A percentile compares a stretch with the other conserved stretches of the same genome.
Evolutionary conservation across 2,797 vertebrate genomes (phyloP).

Genomic region (Bucorvus abyssinicus): DNA sequence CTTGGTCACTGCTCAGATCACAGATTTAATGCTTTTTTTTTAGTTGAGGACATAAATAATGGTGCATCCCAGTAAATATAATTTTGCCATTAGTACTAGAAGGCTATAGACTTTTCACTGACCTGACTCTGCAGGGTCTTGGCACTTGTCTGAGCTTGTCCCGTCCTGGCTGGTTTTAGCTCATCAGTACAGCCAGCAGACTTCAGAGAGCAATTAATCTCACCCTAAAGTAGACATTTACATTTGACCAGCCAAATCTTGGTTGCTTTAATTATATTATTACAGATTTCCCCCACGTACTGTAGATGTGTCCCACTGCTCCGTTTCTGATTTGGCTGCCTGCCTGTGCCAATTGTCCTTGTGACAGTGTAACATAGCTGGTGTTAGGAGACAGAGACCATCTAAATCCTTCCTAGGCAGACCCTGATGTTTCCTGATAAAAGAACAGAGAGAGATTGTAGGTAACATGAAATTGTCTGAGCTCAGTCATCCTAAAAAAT

Average conservation of each 20-base stretch:
- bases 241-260: neutral
- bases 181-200: neutral
- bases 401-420: neutral
- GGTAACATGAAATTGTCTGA: neutral
- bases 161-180: neutral
- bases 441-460: neutral
- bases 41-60: neutral
- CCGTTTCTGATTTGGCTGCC: neutral
- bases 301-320: neutral
- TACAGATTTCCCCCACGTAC: neutral
- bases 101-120: neutral
- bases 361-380: neutral
- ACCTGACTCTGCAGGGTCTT: neutral
- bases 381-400: neutral
- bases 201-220: constrained; percentile 38
- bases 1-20: neutral
- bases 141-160: neutral
- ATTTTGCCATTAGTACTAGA: neutral
- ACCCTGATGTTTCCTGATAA: neutral
- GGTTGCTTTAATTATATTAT: constrained; percentile 6
- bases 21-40: neutral
- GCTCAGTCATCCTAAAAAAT: neutral
- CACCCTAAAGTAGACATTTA: neutral
- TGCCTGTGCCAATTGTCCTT: neutral
- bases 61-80: neutral